Percentiles rank a stretch among this genome's conserved stretches.
Conservation (phyloP, 2,888 invertebrate species). For the Agrilus cyanescens region DNA sequence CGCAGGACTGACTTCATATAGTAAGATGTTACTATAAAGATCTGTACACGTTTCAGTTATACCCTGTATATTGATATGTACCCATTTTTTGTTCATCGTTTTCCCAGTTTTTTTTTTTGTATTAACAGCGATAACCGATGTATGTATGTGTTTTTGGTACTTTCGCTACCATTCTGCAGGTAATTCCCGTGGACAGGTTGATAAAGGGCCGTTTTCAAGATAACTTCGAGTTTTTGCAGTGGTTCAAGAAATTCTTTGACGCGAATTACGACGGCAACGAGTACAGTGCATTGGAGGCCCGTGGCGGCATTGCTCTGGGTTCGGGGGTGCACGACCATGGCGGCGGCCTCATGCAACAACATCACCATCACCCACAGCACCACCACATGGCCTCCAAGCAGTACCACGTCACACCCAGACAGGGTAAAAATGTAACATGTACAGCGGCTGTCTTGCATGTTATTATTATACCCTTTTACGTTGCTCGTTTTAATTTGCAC, state of each 20-base stretch:
- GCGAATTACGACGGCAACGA: conserved; percentile 98
- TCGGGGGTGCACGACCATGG: conserved; percentile 36
- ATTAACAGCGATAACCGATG: too few relatives aligned
- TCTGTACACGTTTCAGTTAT: too few relatives aligned
- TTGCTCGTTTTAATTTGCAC: conserved; percentile 2
- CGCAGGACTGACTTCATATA: too few relatives aligned
- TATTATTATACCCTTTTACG: neutral
- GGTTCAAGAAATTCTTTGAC: conserved; percentile 99
- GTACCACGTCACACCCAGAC: conserved; percentile 12
- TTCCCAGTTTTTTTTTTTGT: too few relatives aligned
- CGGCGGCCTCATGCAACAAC: conserved; percentile 33
- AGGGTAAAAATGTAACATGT: conserved; percentile 21
- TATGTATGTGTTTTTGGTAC: too few relatives aligned
- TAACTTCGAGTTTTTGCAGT: conserved; percentile 99
- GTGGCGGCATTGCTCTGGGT: conserved; percentile 73
- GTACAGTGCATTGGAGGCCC: conserved; percentile 84
- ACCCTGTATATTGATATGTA: too few relatives aligned
- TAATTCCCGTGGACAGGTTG: conserved; percentile 97
- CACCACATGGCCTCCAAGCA: conserved; percentile 1
- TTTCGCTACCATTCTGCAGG: conserved; percentile 47
- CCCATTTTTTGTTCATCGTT: too few relatives aligned
- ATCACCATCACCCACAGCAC: conserved; percentile 28
- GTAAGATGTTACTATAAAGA: too few relatives aligned
- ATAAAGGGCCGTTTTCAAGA: conserved; percentile 99
- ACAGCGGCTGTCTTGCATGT: neutral